A percentile compares a stretch with the other conserved stretches of the same genome.
Evolutionary conservation across 2,888 invertebrate genomes (phyloP).

Genomic region (Acanthosepion esculentum): DNA sequence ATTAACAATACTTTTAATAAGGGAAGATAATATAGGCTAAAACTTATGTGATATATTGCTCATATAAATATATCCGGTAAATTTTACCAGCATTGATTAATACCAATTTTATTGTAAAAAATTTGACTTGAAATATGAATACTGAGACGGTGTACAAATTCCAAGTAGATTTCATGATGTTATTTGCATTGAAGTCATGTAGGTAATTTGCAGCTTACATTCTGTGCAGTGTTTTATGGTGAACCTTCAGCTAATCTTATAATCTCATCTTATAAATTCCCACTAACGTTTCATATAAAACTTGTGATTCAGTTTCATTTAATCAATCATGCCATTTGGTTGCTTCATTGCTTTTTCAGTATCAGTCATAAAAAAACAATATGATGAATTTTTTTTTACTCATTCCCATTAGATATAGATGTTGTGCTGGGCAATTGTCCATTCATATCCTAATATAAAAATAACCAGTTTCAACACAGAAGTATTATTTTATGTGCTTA

Average conservation of each 20-base stretch:
- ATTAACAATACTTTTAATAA: too few species aligned
- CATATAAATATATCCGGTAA: too few species aligned
- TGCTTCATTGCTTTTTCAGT: not conserved
- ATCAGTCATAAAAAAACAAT: not conserved
- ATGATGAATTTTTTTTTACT: not conserved
- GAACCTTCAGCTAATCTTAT: not conserved
- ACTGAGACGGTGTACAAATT: not conserved
- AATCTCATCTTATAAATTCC: not conserved
- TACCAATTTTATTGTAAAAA: too few species aligned
- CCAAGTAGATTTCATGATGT: not conserved
- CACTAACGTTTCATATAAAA: not conserved
- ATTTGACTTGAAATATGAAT: too few species aligned
- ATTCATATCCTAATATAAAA: not conserved
- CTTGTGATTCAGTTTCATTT: not conserved
- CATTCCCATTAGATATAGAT: not conserved
- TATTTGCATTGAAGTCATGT: not conserved
- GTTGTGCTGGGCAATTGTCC: not conserved
- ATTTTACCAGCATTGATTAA: too few species aligned
- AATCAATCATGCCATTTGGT: not conserved
- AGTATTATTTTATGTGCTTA: not conserved
- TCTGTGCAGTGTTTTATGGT: not conserved
- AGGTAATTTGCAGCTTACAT: not conserved
- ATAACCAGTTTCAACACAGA: not conserved
- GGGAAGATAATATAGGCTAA: too few species aligned
- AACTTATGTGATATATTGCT: too few species aligned